Percentiles rank a stretch among this genome's conserved stretches.
Evolutionary conservation across 2,113 vertebrate genomes (phyloP).

Genomic region (Phylloscopus trochiloides): DNA sequence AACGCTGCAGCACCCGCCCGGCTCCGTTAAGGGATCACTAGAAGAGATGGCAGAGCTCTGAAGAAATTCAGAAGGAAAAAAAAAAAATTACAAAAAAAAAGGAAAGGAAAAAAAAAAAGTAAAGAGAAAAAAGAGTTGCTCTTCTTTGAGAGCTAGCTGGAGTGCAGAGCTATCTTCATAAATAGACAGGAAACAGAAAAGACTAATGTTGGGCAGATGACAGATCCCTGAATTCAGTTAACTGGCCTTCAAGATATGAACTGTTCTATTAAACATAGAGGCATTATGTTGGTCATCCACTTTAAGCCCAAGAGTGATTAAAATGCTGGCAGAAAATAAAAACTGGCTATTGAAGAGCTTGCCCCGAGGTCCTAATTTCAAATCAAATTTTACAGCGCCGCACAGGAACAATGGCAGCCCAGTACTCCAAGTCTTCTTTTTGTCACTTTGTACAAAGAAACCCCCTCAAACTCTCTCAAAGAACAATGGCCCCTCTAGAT

Average conservation of each 20-base stretch:
- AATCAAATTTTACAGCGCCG: constrained; percentile 89
- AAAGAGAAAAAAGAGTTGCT: constrained; percentile 22
- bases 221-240: constrained; percentile 87
- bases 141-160: constrained; percentile 66
- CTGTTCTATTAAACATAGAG: constrained; percentile 87
- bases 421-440: constrained; percentile 83
- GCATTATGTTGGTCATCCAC: constrained; percentile 84
- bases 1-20: background rate
- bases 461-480: constrained; percentile 80
- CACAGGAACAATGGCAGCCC: constrained; percentile 85
- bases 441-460: constrained; percentile 85
- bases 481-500: constrained; percentile 80
- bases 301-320: constrained; percentile 87
- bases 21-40: background rate
- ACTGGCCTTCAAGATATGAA: constrained; percentile 86
- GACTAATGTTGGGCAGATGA: constrained; percentile 92
- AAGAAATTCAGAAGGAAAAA: background rate
- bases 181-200: constrained; percentile 82
- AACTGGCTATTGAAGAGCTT: constrained; percentile 82
- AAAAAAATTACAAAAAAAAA: background rate
- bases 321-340: constrained; percentile 93
- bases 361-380: constrained; percentile 89
- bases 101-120: accelerated
- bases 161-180: constrained; percentile 73
- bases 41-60: background rate